Evolutionary conservation across 1,140 invertebrate species (phyloP).

Genomic region (Maconellicoccus hirsutus): DNA sequence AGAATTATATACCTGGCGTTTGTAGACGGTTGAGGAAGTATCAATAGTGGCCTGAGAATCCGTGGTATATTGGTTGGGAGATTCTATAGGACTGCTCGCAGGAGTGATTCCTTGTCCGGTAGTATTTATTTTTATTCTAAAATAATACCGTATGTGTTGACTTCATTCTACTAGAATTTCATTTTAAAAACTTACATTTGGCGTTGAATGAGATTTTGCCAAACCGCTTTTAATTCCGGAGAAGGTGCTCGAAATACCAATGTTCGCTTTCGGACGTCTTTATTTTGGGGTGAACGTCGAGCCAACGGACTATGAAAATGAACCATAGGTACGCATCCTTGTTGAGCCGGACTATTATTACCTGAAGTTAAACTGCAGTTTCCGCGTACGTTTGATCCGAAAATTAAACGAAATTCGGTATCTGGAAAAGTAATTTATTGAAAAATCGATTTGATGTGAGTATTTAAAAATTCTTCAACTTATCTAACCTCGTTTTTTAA

Average conservation of each 20-base stretch:
- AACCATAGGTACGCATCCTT: slow-evolving; percentile 24
- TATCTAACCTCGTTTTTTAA: slow-evolving; percentile 61
- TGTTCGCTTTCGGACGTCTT: slow-evolving; percentile 48
- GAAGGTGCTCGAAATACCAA: slow-evolving; percentile 63
- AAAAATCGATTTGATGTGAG: not conserved
- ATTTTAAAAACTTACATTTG: slow-evolving; percentile 66
- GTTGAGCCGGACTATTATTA: slow-evolving; percentile 42
- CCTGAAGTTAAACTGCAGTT: slow-evolving; percentile 49
- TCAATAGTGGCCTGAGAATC: slow-evolving; percentile 48
- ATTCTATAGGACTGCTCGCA: slow-evolving; percentile 54
- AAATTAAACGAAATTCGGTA: slow-evolving; percentile 49
- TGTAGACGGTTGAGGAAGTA: slow-evolving; percentile 34
- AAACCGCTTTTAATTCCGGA: slow-evolving; percentile 70
- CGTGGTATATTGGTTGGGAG: slow-evolving; percentile 38
- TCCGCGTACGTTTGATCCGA: slow-evolving; percentile 47
- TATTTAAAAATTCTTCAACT: not conserved
- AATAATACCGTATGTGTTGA: slow-evolving; percentile 25
- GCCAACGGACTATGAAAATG: slow-evolving; percentile 16
- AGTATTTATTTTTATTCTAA: slow-evolving; percentile 56
- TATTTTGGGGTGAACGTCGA: slow-evolving; percentile 40
- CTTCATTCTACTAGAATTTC: slow-evolving; percentile 25
- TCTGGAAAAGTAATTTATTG: slow-evolving; percentile 37
- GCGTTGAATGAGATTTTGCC: slow-evolving; percentile 74
- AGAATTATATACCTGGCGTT: slow-evolving; percentile 31
- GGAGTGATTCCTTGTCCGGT: slow-evolving; percentile 38